Base-by-base conservation (phyloP, 1,140 invertebrate species). In the Zaprionus vittiger region DNA sequence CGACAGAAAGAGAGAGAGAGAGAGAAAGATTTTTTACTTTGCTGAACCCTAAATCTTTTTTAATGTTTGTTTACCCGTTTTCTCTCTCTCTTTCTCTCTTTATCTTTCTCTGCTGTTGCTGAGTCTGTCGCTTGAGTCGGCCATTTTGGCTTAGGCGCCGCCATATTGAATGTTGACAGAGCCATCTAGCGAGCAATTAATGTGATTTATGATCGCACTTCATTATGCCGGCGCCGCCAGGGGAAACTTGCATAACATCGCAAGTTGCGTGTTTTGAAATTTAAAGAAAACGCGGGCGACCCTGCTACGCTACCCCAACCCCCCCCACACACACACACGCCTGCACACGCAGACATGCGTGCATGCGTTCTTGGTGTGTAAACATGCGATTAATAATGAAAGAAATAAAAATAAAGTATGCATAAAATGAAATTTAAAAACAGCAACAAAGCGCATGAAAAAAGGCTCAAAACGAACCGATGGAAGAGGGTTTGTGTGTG, bases 361-460 rank as follows among this genome's bases (percentile, higher is more conserved):
- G 28, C 56, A 70, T 71, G 77, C 77, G 67, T 70, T 80, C 83
- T 77, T 87, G 83, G 73, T 87, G 77, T 87, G 80, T 80, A 87
- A 87, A 87, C 83, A 87, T 79, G 80, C 77, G 83, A 87, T 87
- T 87, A 83, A 87, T 87, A 87, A 87, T 87, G 71, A 87, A 87
- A 72, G 71, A 83, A 83, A 87, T 80, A 83, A 71, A 87, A 87
- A 86, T 86, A 87, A 87, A 79, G 80, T 83, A 80, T 87, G 69
- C 69, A 77, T 65, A 80, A 82, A 86, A 86, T 86, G 66, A 63
- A 82, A 80, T 86, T 86, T 77, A 86, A 82, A 78, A 70, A 71
- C 60, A 75, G 55, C 52, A 75, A 54, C 60, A 67, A 64, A 37
- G 67, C 67, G 49, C 60, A 69, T 61, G 66, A 57, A 60, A 60